Evolutionary conservation across 2,888 invertebrate genomes (phyloP).

Genomic region (Micoletzkya japonica): DNA sequence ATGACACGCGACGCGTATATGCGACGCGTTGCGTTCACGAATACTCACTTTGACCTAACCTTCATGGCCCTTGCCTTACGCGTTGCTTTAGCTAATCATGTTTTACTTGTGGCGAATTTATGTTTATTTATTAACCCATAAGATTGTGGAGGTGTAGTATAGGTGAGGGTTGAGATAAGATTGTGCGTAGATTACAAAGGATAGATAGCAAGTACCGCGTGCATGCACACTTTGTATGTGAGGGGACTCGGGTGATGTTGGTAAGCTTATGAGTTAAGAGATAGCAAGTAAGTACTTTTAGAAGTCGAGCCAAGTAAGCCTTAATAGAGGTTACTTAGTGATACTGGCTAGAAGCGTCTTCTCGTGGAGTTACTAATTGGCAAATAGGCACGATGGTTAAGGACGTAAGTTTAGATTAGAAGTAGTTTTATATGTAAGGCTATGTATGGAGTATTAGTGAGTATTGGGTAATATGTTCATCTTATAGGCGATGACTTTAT

Average conservation of each 20-base stretch:
- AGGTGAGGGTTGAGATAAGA: no score
- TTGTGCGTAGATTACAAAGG: no score
- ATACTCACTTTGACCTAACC: no score
- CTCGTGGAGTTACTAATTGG: constrained; percentile 9
- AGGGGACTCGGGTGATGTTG: background rate
- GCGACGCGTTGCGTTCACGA: constrained; percentile 5
- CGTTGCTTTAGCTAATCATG: no score
- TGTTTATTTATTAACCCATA: no score
- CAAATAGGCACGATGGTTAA: constrained; percentile 27
- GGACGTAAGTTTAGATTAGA: constrained; percentile 20
- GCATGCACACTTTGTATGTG: no score
- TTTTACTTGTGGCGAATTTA: no score
- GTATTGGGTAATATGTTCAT: background rate
- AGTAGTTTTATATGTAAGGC: background rate
- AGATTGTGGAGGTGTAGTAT: no score
- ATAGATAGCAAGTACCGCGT: no score
- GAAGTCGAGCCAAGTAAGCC: constrained; percentile 25
- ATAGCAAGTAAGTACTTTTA: constrained; percentile 24
- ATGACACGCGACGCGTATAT: no score
- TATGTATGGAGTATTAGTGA: constrained; percentile 6
- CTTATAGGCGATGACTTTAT: background rate
- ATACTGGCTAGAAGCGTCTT: constrained; percentile 25
- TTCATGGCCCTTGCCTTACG: no score
- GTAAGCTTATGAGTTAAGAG: background rate
- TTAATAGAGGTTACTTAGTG: constrained; percentile 25